These are phyloP conservation scores for Drosophila tanythrix DNA, from an alignment of 2,888 invertebrate genomes.

Conservation along the genomic window DNA sequence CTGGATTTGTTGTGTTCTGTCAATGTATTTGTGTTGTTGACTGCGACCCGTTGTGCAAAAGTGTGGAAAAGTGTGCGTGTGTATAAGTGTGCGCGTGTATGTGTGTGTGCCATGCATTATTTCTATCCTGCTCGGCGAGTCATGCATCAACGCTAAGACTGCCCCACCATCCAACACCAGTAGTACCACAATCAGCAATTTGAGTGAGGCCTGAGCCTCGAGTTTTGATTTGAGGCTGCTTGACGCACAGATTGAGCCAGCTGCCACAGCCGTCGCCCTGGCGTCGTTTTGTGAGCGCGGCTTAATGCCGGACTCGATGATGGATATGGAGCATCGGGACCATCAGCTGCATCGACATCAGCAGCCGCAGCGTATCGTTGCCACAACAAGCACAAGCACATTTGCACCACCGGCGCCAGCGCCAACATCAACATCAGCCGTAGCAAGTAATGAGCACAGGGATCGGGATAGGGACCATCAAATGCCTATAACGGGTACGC, in stretches of 20 bases:
- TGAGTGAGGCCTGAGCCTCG: constrained; percentile 8
- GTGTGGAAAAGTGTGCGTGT: constrained; percentile 4
- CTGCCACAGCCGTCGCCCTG: constrained; percentile 63
- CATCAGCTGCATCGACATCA: constrained; percentile 69
- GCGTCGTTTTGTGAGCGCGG: constrained; percentile 78
- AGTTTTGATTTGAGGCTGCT: constrained; percentile 8
- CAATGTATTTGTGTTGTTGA: constrained; percentile 13
- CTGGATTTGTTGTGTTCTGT: constrained; percentile 10
- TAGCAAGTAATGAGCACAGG: constrained; percentile 9
- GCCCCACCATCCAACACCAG: background rate
- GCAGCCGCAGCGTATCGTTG: constrained; percentile 51
- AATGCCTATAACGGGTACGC: constrained; percentile 37
- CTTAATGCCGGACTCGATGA: constrained; percentile 77
- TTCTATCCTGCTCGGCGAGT: background rate
- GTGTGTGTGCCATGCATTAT: constrained; percentile 20
- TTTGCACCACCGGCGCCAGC: constrained; percentile 59
- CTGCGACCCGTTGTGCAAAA: constrained; percentile 11
- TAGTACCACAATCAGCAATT: background rate
- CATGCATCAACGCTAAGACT: constrained; percentile 5
- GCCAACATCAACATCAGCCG: constrained; percentile 27
- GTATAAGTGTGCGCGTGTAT: constrained; percentile 9
- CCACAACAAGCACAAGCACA: constrained; percentile 56
- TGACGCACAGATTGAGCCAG: constrained; percentile 16
- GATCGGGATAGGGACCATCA: constrained; percentile 38
- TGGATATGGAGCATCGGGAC: constrained; percentile 79